phyloP scores from a whole-genome alignment of 1,140 invertebrate genomes.

The Pinna nobilis region DNA sequence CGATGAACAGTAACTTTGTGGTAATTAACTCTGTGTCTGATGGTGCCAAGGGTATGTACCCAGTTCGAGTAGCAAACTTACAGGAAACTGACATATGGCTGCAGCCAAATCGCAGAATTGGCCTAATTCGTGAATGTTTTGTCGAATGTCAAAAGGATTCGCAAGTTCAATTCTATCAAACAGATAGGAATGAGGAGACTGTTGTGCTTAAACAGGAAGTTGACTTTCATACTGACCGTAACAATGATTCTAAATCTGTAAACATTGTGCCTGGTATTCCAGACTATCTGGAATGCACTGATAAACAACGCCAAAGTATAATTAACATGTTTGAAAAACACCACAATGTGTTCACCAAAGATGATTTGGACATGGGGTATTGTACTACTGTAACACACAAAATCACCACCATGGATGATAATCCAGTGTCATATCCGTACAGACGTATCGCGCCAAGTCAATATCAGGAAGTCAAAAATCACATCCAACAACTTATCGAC shows the following conservation, averaged over 20 bases:
- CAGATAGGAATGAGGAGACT: neutral
- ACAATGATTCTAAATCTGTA: neutral
- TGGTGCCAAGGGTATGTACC: neutral
- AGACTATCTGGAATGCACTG: neutral
- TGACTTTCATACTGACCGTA: neutral
- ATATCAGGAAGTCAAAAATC: constrained; percentile 26
- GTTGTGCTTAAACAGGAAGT: neutral
- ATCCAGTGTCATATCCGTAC: constrained; percentile 7
- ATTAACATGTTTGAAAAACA: neutral
- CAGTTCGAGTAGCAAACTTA: constrained; percentile 3
- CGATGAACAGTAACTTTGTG: neutral
- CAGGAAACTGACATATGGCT: constrained; percentile 15
- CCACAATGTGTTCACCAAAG: neutral
- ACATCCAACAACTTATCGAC: constrained; percentile 24
- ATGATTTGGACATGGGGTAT: neutral
- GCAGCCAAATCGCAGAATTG: neutral
- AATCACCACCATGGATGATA: constrained; percentile 4
- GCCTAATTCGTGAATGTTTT: neutral
- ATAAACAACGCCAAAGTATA: neutral
- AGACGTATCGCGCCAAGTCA: neutral
- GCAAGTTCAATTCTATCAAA: neutral
- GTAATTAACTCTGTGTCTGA: constrained; percentile 11
- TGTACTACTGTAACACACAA: constrained; percentile 1
- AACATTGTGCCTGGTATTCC: neutral
- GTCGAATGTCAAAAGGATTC: neutral